Percentiles rank a stretch among this genome's conserved stretches.
Evolutionary conservation across 2,113 vertebrate genomes (phyloP).

Genomic region (Centropus bengalensis): DNA sequence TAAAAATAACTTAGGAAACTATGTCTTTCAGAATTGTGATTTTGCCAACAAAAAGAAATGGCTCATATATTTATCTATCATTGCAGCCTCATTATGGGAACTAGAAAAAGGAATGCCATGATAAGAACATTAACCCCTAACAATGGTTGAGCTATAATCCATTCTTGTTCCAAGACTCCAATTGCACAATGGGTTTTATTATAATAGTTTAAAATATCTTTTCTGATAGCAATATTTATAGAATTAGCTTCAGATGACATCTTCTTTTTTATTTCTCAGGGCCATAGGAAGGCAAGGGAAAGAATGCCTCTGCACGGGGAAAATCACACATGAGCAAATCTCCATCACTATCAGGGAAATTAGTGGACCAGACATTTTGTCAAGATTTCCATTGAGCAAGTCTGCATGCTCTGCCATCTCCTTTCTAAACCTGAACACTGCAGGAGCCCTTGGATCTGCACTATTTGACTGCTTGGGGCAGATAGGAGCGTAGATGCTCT

Average conservation of each 20-base stretch:
- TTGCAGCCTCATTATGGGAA: slow-evolving; percentile 56
- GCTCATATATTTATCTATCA: slow-evolving; percentile 67
- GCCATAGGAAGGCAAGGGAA: background rate
- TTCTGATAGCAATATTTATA: slow-evolving; percentile 44
- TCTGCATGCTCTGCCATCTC: background rate
- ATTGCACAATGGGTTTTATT: slow-evolving; percentile 37
- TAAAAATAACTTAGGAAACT: slow-evolving; percentile 75
- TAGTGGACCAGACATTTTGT: background rate
- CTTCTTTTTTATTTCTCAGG: slow-evolving; percentile 13
- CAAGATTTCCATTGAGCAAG: background rate
- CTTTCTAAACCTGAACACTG: background rate
- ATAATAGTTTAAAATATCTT: slow-evolving; percentile 30
- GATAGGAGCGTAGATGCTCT: background rate
- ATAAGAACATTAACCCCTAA: slow-evolving; percentile 66
- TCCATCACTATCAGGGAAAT: background rate
- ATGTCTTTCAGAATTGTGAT: slow-evolving; percentile 71
- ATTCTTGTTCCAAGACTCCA: slow-evolving; percentile 31
- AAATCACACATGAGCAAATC: background rate
- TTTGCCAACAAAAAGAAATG: slow-evolving; percentile 75
- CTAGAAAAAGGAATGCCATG: slow-evolving; percentile 53
- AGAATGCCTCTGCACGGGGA: background rate
- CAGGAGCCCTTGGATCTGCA: background rate
- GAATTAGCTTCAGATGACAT: slow-evolving; percentile 42
- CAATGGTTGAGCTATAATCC: slow-evolving; percentile 29
- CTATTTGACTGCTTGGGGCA: background rate